Conservation (phyloP, 1,140 invertebrate species). For the Eueides isabella region DNA sequence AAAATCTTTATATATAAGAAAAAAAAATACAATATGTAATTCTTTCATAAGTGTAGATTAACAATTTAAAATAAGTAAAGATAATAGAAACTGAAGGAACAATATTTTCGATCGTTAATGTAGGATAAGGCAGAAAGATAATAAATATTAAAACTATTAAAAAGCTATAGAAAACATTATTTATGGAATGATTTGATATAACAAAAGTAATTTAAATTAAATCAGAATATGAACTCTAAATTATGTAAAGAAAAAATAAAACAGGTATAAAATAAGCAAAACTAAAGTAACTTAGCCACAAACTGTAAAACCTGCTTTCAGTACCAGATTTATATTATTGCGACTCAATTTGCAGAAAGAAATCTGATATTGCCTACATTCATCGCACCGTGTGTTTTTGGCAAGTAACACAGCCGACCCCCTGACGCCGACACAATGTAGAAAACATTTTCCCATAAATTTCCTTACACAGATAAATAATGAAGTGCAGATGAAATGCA, state of each 20-base stretch:
- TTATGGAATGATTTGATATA: too few species aligned
- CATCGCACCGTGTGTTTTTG: neutral
- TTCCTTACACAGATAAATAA: neutral
- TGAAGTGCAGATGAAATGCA: neutral
- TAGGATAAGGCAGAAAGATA: too few species aligned
- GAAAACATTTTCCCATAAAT: neutral
- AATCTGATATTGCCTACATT: slow-evolving; percentile 11
- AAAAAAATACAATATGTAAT: too few species aligned
- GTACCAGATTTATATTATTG: neutral
- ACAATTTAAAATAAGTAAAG: too few species aligned
- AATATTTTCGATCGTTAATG: too few species aligned
- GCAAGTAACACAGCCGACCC: neutral
- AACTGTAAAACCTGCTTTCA: neutral
- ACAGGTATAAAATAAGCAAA: neutral
- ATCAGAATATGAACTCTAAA: too few species aligned
- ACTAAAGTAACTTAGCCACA: neutral
- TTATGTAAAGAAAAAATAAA: neutral
- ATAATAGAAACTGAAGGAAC: too few species aligned
- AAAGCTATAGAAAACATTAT: too few species aligned
- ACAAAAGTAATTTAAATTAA: too few species aligned
- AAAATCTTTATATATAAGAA: too few species aligned
- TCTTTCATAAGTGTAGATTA: too few species aligned
- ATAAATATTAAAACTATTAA: too few species aligned
- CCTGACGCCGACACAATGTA: neutral
- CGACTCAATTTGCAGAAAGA: neutral